These are phyloP conservation scores for Pitta sordida DNA, from an alignment of 2,113 vertebrate genomes.

Conservation along the genomic window DNA sequence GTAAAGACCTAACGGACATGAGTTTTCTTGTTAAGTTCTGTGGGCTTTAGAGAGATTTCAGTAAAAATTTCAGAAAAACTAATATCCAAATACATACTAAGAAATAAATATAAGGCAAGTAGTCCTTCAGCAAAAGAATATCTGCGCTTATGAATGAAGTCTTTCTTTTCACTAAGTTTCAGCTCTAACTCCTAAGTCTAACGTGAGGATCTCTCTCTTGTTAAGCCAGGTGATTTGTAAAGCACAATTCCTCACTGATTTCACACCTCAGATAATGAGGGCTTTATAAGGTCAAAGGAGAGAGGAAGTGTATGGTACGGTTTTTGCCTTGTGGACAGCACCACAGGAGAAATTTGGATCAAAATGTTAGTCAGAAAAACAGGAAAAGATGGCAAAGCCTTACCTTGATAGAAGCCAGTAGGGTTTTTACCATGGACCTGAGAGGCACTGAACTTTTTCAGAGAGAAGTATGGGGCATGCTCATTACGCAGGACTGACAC, in stretches of 20 bases:
- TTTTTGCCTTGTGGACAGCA: background rate
- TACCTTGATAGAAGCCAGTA: background rate
- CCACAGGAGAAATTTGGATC: background rate
- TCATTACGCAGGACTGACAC: background rate
- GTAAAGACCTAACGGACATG: background rate
- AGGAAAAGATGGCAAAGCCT: background rate
- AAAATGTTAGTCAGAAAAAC: background rate
- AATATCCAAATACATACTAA: background rate
- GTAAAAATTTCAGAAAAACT: background rate
- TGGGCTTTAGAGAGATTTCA: background rate
- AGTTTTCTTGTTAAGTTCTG: background rate
- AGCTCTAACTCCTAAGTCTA: background rate
- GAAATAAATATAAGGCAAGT: background rate
- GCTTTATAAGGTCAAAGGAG: background rate
- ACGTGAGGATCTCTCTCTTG: background rate
- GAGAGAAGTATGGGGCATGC: background rate
- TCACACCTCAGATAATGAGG: background rate
- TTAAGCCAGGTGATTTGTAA: background rate
- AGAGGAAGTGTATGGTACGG: background rate
- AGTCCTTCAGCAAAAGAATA: background rate
- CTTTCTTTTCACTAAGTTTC: background rate
- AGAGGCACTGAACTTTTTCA: background rate
- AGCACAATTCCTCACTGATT: background rate
- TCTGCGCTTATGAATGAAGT: background rate
- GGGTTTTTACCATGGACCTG: background rate